Percentiles rank a stretch among this genome's conserved stretches.
Conservation (phyloP, 2,888 invertebrate species). For the Conistra vaccinii region DNA sequence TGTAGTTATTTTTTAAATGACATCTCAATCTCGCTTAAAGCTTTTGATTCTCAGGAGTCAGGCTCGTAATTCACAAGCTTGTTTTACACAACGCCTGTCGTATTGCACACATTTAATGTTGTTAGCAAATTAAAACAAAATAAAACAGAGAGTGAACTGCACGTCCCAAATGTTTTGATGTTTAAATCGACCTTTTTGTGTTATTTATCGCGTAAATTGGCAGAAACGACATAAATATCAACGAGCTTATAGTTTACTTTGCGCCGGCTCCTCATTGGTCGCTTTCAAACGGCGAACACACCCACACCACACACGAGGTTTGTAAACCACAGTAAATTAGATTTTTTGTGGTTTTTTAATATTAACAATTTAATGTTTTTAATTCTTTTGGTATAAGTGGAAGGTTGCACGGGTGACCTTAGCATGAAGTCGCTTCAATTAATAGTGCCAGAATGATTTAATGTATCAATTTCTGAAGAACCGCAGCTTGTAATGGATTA, state of each 20-base stretch:
- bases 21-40: not conserved
- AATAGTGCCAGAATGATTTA: slow-evolving; percentile 33
- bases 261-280: slow-evolving; percentile 51
- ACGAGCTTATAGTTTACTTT: slow-evolving; percentile 33
- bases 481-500: slow-evolving; percentile 28
- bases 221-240: slow-evolving; percentile 34
- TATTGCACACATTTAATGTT: slow-evolving; percentile 24
- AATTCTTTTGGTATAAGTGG: slow-evolving; percentile 11
- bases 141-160: slow-evolving; percentile 30
- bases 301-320: slow-evolving; percentile 57
- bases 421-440: slow-evolving; percentile 9
- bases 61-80: slow-evolving; percentile 35
- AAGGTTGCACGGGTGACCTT: slow-evolving; percentile 58
- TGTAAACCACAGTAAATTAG: slow-evolving; percentile 40
- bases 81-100: slow-evolving; percentile 23
- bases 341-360: slow-evolving; percentile 17
- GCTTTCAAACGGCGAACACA: slow-evolving; percentile 41
- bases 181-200: slow-evolving; percentile 28
- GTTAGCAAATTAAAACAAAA: slow-evolving; percentile 45
- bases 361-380: slow-evolving; percentile 24
- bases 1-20: not conserved
- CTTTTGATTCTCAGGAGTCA: not conserved
- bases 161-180: slow-evolving; percentile 36
- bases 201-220: slow-evolving; percentile 38
- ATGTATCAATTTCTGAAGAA: slow-evolving; percentile 8